Evolutionary conservation across 2,113 vertebrate genomes (phyloP).

Genomic region (Festucalex cinctus): DNA sequence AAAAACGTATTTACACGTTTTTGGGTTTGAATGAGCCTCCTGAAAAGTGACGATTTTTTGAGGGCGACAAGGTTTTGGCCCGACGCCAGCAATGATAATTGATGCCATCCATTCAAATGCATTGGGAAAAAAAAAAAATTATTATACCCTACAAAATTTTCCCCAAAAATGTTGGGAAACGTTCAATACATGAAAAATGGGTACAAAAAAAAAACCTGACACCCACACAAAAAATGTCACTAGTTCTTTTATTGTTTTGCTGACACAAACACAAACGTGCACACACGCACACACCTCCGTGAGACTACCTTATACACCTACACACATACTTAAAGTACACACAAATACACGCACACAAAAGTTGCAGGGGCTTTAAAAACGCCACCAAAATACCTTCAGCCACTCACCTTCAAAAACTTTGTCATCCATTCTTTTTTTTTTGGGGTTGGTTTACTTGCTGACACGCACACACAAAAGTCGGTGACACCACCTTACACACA

Average conservation of each 20-base stretch:
- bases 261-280: neutral
- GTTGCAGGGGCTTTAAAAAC: neutral
- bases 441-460: constrained; percentile 49
- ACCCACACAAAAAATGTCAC: too few species aligned
- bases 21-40: neutral
- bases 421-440: constrained; percentile 45
- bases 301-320: neutral
- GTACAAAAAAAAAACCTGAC: too few species aligned
- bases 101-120: too few species aligned
- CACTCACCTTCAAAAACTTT: constrained; percentile 46
- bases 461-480: constrained; percentile 51
- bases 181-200: too few species aligned
- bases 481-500: constrained; percentile 6
- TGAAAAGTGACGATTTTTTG: too few species aligned
- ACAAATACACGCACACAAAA: constrained; percentile 3
- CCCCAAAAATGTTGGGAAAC: too few species aligned
- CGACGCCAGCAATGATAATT: too few species aligned
- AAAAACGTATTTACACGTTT: too few species aligned
- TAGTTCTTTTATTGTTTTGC: too few species aligned
- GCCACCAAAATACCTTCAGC: constrained; percentile 1
- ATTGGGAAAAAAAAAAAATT: too few species aligned
- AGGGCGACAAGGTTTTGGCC: too few species aligned
- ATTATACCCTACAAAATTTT: too few species aligned
- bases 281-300: neutral
- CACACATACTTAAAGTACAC: neutral